A percentile compares a stretch with the other conserved stretches of the same genome.
phyloP scores from a whole-genome alignment of 2,888 invertebrate genomes.

The Latrodectus elegans region DNA sequence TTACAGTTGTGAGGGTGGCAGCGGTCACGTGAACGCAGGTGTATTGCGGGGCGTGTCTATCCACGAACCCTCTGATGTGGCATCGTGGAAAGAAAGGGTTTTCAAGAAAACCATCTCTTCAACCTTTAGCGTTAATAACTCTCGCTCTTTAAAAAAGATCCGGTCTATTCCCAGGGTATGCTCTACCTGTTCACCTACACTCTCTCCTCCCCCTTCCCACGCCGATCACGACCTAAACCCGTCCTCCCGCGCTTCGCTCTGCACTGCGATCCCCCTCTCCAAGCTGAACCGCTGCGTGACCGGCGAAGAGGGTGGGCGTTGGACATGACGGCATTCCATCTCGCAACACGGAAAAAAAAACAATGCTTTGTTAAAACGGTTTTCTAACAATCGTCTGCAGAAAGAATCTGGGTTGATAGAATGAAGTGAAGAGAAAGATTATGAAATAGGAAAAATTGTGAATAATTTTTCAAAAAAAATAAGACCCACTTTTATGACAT shows the following conservation, averaged over 20 bases:
- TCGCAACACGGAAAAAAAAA: neutral
- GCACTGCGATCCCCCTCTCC: neutral
- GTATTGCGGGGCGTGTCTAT: constrained; percentile 42
- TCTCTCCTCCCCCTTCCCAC: constrained; percentile 50
- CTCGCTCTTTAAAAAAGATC: constrained; percentile 45
- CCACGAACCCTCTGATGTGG: constrained; percentile 46
- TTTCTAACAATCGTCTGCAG: neutral
- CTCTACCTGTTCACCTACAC: constrained; percentile 62
- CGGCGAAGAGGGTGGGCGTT: constrained; percentile 2
- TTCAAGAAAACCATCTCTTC: constrained; percentile 21
- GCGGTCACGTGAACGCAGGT: constrained; percentile 55
- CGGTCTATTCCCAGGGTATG: constrained; percentile 53
- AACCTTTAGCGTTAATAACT: constrained; percentile 56
- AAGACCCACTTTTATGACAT: too few species aligned
- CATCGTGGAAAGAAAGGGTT: constrained; percentile 46
- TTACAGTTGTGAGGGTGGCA: constrained; percentile 36
- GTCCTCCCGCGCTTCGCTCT: constrained; percentile 17
- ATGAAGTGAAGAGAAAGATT: too few species aligned
- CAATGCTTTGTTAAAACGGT: neutral
- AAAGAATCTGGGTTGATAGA: neutral
- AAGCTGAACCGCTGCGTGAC: neutral
- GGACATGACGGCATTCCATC: neutral
- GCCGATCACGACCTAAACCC: constrained; percentile 54
- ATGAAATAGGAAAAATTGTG: too few species aligned
- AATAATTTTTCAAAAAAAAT: too few species aligned